Percentiles rank a stretch among this genome's conserved stretches.
phyloP scores from a whole-genome alignment of 2,888 invertebrate genomes.

The Tipula lateralis region DNA sequence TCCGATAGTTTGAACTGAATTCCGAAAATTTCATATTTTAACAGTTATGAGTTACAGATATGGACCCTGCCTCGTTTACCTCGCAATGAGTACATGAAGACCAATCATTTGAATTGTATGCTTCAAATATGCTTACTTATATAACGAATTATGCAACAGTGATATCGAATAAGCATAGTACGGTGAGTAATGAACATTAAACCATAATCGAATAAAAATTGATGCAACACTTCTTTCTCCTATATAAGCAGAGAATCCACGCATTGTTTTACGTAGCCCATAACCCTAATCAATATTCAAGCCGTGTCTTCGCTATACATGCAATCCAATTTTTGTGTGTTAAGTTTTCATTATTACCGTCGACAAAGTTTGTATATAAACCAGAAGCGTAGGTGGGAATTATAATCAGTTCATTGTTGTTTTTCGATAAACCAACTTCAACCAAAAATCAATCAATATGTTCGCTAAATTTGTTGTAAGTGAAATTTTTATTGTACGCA shows the following conservation, averaged over 20 bases:
- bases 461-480: conserved; percentile 45
- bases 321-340: neutral
- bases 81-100: too few species aligned
- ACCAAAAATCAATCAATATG: conserved; percentile 39
- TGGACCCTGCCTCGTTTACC: too few species aligned
- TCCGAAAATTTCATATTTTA: too few species aligned
- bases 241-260: neutral
- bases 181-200: neutral
- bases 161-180: neutral
- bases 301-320: neutral
- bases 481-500: neutral
- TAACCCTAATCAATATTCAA: neutral
- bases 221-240: neutral
- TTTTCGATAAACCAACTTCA: neutral
- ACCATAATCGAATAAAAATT: neutral
- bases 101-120: too few species aligned
- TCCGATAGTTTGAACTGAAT: too few species aligned
- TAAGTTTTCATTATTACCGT: neutral
- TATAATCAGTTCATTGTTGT: neutral
- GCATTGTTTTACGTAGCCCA: neutral
- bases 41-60: too few species aligned
- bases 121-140: too few species aligned
- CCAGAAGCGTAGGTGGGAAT: neutral
- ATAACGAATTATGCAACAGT: neutral
- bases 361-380: neutral